Base-by-base conservation (phyloP, 2,888 invertebrate species). In the Colostygia pectinataria region DNA sequence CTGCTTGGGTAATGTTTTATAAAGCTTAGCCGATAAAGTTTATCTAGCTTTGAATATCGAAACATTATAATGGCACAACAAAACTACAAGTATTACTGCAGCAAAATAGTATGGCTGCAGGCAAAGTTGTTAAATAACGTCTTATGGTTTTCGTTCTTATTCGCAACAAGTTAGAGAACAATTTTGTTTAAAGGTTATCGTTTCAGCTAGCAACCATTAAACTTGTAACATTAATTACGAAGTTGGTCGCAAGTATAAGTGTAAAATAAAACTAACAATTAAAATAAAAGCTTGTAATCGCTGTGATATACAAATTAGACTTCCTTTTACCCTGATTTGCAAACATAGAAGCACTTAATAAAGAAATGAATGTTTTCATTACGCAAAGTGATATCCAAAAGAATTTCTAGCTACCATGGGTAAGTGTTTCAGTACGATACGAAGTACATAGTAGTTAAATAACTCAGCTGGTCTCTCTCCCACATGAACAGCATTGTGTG, bases 391-490 rank as follows among this genome's bases (percentile, higher is more conserved):
- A 29, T 40, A 44, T 18, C 36, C 15, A 23, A 44, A 45, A 32
- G 31, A 45, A 41, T 47, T 42, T 32, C 27, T 43, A 31, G 33
- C 29, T 50, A 41, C 36, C 45, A 47, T 28, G 36, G 10, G 20
- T 27, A 39, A 57, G 52, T 47, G 47, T 57, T 53, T 45, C 40
- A 15, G 24, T 40, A 32, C 10, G 20, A 20, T 40, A 32, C 10
- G 36, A 33, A 25, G 37, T 33, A 25, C 27, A 20, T 6, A 12
- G 9, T 31, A 32, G 42, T 23, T 43, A 41, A 41, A 39, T 39
- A 38, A 32, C 20, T 32, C 8, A 9, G n/a, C 6, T 8, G 24
- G 32, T 49, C 55, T 41, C 40, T 45, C 24, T 53, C 45, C 27
- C 32, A 29, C 45, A 8, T 24, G 4, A n/a, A n/a, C 24, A 14